Base-by-base conservation (phyloP, 2,888 invertebrate genomes). In the Leptothorax acervorum region DNA sequence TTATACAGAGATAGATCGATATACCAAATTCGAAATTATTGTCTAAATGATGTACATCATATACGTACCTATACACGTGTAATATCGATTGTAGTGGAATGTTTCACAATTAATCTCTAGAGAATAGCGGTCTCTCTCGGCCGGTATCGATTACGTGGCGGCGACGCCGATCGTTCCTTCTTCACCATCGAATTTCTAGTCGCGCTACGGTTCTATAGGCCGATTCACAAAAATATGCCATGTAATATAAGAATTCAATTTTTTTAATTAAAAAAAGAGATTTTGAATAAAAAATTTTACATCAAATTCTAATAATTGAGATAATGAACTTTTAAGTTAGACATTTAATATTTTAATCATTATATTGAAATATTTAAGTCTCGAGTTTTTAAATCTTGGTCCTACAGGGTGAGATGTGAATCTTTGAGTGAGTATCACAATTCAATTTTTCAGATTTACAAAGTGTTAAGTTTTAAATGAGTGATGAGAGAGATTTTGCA, bases 181-280 rank as follows among this genome's bases (percentile, higher is more conserved):
- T 60, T 79, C 60, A 70, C 12, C 48, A 42, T 79, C 60, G 35
- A 79, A 79, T 79, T 79, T 55, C 57, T 53, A n/a, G 39, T 8
- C 15, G 35, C 18, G 18, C 5, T 35, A 48, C 48, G 48, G 1
- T 4, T 57, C 8, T 79, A 79, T 12, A 79, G 71, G 39, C 2
- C 48, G 35, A 48, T 79, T 71, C 71, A 79, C 11, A 18, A 70
- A 23, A 66, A 48, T 3, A 15, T 76, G 2, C 1, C 2, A 9
- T 74, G 31, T 15, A 39, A 28, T 3, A 45, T 23, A n/a, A 45
- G 3, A 48, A 45, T n/a, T 12, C 4, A n/a, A 31, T 51, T 51
- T 48, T 62, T 48, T 15, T 5, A 48, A 62, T 12, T 48, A 3
- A 66, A 48, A 18, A 68, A 5, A 68, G 11, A 42, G 15, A 73